Conservation (phyloP, 2,113 vertebrate species). For the Pterocles burchelli region DNA sequence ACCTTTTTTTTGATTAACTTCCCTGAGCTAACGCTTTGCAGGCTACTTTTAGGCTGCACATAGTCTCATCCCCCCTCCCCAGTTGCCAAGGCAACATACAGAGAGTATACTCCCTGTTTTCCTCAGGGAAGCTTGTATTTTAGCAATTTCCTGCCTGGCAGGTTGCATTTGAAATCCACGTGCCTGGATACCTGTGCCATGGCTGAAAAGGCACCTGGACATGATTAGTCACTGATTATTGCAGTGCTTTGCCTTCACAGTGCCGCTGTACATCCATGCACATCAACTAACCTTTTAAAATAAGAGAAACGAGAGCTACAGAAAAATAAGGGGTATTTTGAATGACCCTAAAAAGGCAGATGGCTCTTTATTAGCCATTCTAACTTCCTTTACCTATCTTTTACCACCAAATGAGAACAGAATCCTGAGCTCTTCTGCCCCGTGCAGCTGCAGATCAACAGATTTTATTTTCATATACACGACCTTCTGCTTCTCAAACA, state of each 20-base stretch:
- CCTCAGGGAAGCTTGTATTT: not conserved
- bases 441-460: not conserved
- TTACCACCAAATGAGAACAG: not conserved
- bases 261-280: not conserved
- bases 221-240: not conserved
- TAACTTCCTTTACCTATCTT: not conserved
- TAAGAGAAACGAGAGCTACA: not conserved
- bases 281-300: not conserved
- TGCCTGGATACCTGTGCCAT: not conserved
- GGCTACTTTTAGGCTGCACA: not conserved
- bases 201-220: not conserved
- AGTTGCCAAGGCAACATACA: accelerated
- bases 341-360: not conserved
- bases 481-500: not conserved
- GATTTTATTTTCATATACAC: not conserved
- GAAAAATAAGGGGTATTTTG: not conserved
- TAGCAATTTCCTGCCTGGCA: not conserved
- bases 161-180: not conserved
- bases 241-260: not conserved
- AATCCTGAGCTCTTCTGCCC: not conserved
- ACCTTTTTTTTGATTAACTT: not conserved
- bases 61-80: not conserved
- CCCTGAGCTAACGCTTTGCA: not conserved
- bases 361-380: not conserved
- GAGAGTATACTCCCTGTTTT: not conserved